Evolutionary conservation across 2,797 vertebrate genomes (phyloP), one percentile per base, ranked within the genome.

Genomic region (Lepilemur ruficaudatus): DNA sequence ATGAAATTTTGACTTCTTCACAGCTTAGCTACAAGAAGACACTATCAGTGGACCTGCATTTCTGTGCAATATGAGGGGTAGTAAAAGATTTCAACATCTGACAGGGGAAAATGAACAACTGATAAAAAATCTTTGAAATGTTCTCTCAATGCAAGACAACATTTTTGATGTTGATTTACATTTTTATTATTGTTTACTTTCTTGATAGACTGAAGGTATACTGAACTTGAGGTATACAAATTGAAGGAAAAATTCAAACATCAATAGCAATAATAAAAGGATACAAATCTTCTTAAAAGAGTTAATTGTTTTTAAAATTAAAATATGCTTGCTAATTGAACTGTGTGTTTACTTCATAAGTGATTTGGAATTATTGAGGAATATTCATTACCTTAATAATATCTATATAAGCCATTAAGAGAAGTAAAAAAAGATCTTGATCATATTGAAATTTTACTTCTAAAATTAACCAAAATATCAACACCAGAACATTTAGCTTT

Each of bases 1-100:
- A 99, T 99, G 98, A 98, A 98, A 99, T 98, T 98, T 98, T 98
- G 98, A 98, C 98, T 98, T 98, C 98, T 98, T 98, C 98, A 96
- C 97, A 98, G 98, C 97, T 98, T 98, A 97, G 98, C 97, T 98
- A 98, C 98, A 98, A 98, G 97, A 98, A 98, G 98, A 98, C 98
- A 98, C 95, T 99, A 98, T 99, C 98, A 98, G 98, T 95, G 97
- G 97, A 98, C 97, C 96, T 97, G 97, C 94, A 94, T 98, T 98
- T 98, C 98, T 98, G 97, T 98, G 97, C 96, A 98, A 98, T 98
- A 98, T 98, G 98, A 98, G 96, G 96, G 89, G 83, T 93, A 98
- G 98, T 94, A 98, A 98, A 98, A 98, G 98, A 99, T 99, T 98
- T 98, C 97, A 96, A 98, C 98, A 98, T 97, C 98, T 98, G 98